Evolutionary conservation across 1,140 invertebrate genomes (phyloP).

Genomic region (Argopecten irradians): DNA sequence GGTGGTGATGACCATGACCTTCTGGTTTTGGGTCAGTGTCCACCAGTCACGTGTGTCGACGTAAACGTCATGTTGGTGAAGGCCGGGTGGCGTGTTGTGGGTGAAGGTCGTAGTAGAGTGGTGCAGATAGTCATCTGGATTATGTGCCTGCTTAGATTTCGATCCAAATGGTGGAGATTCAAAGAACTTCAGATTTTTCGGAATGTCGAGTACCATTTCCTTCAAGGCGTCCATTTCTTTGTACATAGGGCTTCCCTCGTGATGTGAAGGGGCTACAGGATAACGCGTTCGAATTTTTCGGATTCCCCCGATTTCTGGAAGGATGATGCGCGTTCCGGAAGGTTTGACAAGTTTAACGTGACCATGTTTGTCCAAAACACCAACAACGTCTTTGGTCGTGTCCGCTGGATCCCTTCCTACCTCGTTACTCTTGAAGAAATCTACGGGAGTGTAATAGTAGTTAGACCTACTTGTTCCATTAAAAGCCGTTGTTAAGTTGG

Average conservation of each 20-base stretch:
- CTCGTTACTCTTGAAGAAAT: conserved; percentile 53
- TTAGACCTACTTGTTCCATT: conserved; percentile 55
- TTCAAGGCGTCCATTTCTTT: conserved; percentile 65
- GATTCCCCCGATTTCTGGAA: conserved; percentile 54
- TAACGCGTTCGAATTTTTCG: conserved; percentile 58
- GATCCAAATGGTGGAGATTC: conserved; percentile 30
- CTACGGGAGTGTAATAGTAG: conserved; percentile 58
- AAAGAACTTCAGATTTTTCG: conserved; percentile 31
- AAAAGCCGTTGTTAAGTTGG: conserved; percentile 45
- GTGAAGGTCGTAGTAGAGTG: conserved; percentile 41
- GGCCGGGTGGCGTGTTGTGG: conserved; percentile 40
- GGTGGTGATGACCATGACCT: conserved; percentile 40
- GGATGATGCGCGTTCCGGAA: conserved; percentile 49
- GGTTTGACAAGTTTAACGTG: conserved; percentile 42
- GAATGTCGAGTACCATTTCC: conserved; percentile 53
- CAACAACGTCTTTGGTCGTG: conserved; percentile 52
- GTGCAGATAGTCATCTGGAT: not conserved
- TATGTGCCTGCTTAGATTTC: conserved; percentile 4
- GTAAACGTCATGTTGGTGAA: conserved; percentile 41
- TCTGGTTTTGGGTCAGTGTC: conserved; percentile 20
- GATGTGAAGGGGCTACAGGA: conserved; percentile 58
- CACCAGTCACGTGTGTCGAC: conserved; percentile 28
- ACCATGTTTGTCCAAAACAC: conserved; percentile 55
- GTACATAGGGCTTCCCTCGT: conserved; percentile 52
- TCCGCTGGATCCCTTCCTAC: conserved; percentile 53